A percentile compares a stretch with the other conserved stretches of the same genome.
phyloP scores from a whole-genome alignment of 2,888 invertebrate species.

The Ectemnius cavifrons region DNA sequence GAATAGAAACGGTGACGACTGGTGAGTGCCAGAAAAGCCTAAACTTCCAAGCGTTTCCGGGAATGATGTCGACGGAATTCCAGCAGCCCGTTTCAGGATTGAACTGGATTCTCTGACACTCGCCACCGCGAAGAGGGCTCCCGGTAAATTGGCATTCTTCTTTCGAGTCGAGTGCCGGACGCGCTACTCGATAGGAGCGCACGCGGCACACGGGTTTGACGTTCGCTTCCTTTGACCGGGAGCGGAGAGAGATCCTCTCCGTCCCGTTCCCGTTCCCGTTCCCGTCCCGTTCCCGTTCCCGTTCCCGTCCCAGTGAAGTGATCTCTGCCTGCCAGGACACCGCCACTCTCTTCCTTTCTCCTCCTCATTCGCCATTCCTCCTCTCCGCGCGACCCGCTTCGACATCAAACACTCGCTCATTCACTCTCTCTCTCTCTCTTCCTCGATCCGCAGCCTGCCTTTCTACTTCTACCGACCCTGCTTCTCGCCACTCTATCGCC shows the following conservation, averaged over 20 bases:
- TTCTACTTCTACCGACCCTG: slow-evolving; percentile 14
- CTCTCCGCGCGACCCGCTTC: slow-evolving; percentile 6
- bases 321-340: slow-evolving; percentile 58
- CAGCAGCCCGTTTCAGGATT: slow-evolving; percentile 58
- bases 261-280: slow-evolving; percentile 50
- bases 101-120: slow-evolving; percentile 49
- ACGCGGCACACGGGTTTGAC: slow-evolving; percentile 66
- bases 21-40: too few species aligned
- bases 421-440: slow-evolving; percentile 44
- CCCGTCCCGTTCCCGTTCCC: slow-evolving; percentile 47
- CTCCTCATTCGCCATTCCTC: neutral
- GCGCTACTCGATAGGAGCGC: slow-evolving; percentile 41
- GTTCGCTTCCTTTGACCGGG: slow-evolving; percentile 68
- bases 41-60: too few species aligned
- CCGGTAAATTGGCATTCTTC: slow-evolving; percentile 73
- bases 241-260: slow-evolving; percentile 49
- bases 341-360: slow-evolving; percentile 4
- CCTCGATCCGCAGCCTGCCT: slow-evolving; percentile 3
- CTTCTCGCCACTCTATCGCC: slow-evolving; percentile 51
- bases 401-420: slow-evolving; percentile 19
- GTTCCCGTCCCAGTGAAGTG: slow-evolving; percentile 67
- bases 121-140: slow-evolving; percentile 62
- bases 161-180: slow-evolving; percentile 54
- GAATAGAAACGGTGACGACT: too few species aligned
- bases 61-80: slow-evolving; percentile 50